Evolutionary conservation across 2,113 vertebrate species (phyloP).

Genomic region (Oryzias celebensis): DNA sequence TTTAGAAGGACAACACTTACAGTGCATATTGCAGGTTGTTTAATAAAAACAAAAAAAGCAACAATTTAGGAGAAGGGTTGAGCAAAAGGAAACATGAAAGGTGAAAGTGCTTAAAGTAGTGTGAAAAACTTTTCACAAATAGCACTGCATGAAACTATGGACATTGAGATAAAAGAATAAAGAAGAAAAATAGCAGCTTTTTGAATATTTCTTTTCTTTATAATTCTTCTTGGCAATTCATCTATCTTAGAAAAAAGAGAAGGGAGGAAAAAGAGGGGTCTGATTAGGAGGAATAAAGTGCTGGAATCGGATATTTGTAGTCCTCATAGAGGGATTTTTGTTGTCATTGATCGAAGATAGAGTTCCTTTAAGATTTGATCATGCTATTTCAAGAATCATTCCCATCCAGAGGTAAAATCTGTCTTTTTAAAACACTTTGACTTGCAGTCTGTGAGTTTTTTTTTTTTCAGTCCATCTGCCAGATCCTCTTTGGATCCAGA

Average conservation of each 20-base stretch:
- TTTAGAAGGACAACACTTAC: conserved; percentile 32
- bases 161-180: conserved; percentile 45
- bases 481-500: conserved; percentile 18
- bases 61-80: conserved; percentile 5
- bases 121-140: conserved; percentile 44
- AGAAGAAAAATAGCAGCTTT: conserved; percentile 62
- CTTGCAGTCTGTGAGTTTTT: conserved; percentile 32
- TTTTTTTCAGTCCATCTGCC: neutral
- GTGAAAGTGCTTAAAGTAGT: conserved; percentile 25
- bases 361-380: conserved; percentile 44
- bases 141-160: conserved; percentile 37
- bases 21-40: conserved; percentile 57
- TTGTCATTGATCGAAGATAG: conserved; percentile 40
- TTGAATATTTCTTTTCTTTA: conserved; percentile 52
- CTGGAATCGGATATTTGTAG: conserved; percentile 63
- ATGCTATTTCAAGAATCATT: conserved; percentile 46
- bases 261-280: conserved; percentile 21
- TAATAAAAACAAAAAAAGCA: conserved; percentile 23
- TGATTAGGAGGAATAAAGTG: conserved; percentile 67
- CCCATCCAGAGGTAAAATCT: conserved; percentile 35
- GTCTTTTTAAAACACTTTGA: conserved; percentile 30
- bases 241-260: conserved; percentile 50
- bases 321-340: conserved; percentile 44
- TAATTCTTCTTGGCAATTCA: conserved; percentile 50
- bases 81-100: conserved; percentile 13